Percentiles rank a stretch among this genome's conserved stretches.
These are phyloP conservation scores for Poecilus cupreus DNA, from an alignment of 2,888 invertebrate genomes.

Conservation along the genomic window DNA sequence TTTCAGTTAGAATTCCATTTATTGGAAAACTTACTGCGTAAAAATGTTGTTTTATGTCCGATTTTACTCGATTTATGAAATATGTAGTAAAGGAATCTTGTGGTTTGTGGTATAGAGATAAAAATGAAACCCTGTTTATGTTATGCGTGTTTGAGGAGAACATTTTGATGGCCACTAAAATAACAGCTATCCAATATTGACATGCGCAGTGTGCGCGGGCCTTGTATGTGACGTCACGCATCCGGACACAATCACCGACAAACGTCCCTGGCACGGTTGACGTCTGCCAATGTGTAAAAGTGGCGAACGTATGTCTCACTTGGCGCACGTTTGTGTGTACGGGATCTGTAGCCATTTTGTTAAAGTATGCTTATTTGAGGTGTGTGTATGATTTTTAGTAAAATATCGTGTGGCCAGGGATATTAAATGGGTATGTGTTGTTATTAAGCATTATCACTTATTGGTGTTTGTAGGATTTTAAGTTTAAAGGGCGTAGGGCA, in stretches of 20 bases:
- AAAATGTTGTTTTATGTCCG: not conserved
- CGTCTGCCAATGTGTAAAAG: conserved; percentile 57
- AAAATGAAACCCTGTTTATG: conserved; percentile 20
- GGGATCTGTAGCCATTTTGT: conserved; percentile 73
- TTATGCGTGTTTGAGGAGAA: not conserved
- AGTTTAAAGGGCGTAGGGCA: conserved; percentile 45
- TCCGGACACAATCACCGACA: conserved; percentile 41
- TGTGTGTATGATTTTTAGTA: conserved; percentile 71
- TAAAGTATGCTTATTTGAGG: conserved; percentile 73
- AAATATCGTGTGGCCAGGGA: conserved; percentile 69
- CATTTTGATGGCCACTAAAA: conserved; percentile 53
- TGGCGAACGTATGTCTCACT: conserved; percentile 66
- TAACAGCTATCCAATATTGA: conserved; percentile 58
- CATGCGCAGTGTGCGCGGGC: conserved; percentile 46
- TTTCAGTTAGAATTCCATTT: not conserved
- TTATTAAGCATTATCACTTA: conserved; percentile 26
- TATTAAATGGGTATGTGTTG: conserved; percentile 71
- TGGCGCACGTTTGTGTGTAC: conserved; percentile 69
- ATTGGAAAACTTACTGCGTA: too few relatives aligned
- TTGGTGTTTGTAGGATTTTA: conserved; percentile 37
- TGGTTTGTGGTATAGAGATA: not conserved
- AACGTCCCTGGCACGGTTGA: conserved; percentile 38
- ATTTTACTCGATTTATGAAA: not conserved
- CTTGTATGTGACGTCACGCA: conserved; percentile 48
- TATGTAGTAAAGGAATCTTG: not conserved